phyloP scores from a whole-genome alignment of 2,113 vertebrate species.

The Ia io region DNA sequence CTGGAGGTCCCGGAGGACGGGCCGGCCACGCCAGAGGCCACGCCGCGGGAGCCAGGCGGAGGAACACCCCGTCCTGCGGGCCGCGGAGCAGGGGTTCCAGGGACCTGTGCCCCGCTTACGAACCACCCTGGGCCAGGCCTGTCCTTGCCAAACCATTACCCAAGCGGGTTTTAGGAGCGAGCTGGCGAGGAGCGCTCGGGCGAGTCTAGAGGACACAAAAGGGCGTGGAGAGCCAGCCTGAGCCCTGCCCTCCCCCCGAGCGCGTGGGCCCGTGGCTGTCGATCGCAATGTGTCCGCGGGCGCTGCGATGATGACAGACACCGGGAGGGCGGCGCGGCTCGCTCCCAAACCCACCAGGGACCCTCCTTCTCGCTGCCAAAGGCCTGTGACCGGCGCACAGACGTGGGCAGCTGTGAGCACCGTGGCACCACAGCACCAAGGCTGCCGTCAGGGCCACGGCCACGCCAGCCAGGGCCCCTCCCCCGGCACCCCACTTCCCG shows the following conservation, averaged over 20 bases:
- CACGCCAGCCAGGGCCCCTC: not conserved
- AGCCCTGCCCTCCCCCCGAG: accelerated
- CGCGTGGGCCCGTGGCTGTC: accelerated
- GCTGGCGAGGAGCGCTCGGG: accelerated
- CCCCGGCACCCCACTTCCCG: accelerated
- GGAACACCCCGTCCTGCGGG: not conserved
- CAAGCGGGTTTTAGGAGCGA: not conserved
- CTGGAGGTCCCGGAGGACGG: not conserved
- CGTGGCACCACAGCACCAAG: accelerated
- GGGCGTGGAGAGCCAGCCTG: accelerated
- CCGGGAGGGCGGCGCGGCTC: accelerated
- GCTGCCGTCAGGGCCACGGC: accelerated
- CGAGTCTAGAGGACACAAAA: not conserved
- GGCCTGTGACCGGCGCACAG: not conserved
- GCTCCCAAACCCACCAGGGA: not conserved
- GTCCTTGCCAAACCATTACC: not conserved
- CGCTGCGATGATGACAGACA: accelerated
- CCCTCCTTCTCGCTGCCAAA: accelerated
- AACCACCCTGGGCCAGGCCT: accelerated
- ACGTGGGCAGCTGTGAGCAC: accelerated
- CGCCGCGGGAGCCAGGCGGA: accelerated
- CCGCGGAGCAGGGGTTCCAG: accelerated
- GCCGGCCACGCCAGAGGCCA: accelerated
- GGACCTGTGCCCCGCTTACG: not conserved
- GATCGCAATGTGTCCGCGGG: accelerated